Conservation (phyloP, 2,888 invertebrate species). For the Microplitis deprimator region DNA sequence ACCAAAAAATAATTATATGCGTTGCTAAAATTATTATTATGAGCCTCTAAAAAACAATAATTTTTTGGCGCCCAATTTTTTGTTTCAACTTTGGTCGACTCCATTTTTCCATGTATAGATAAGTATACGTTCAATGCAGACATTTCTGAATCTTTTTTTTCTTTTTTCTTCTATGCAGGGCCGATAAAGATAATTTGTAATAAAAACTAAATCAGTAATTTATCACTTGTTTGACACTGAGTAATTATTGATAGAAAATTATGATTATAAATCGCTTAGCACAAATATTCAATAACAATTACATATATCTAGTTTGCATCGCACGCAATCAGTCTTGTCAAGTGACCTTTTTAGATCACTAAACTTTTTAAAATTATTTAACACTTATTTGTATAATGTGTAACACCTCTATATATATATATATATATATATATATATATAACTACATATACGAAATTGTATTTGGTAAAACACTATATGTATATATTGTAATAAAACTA, state of each 20-base stretch:
- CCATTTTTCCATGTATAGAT: too few relatives aligned
- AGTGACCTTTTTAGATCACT: constrained; percentile 14
- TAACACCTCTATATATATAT: background rate
- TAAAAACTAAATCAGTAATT: background rate
- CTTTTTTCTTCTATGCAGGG: too few relatives aligned
- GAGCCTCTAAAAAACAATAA: too few relatives aligned
- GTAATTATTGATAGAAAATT: background rate
- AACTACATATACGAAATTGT: background rate
- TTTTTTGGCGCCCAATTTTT: too few relatives aligned
- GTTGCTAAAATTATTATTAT: too few relatives aligned
- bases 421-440: too few relatives aligned
- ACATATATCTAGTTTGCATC: background rate
- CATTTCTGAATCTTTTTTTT: too few relatives aligned
- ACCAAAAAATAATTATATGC: too few relatives aligned
- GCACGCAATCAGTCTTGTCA: background rate
- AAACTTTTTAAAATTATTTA: background rate
- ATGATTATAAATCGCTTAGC: background rate
- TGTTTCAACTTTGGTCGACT: too few relatives aligned
- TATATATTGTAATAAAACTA: background rate
- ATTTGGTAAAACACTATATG: background rate
- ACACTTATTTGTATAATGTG: background rate
- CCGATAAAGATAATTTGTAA: background rate
- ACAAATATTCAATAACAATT: background rate
- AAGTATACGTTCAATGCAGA: too few relatives aligned
- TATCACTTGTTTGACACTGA: background rate